Evolutionary conservation across 1,140 invertebrate genomes (phyloP), one percentile per base, ranked within the genome.

Genomic region (Philopotamus ludificatus): DNA sequence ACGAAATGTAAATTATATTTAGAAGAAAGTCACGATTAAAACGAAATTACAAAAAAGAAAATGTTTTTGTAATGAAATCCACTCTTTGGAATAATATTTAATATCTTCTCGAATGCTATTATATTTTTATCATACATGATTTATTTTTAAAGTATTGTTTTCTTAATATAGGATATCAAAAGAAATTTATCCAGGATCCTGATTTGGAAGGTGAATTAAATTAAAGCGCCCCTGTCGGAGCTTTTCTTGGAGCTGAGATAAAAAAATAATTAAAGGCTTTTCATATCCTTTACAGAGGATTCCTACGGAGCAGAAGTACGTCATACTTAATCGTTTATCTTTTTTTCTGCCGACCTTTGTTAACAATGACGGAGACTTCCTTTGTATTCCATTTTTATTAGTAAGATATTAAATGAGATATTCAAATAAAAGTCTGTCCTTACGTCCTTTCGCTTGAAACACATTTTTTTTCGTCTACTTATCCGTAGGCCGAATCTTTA

Each of bases 191-290:
- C n/a, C n/a, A n/a, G n/a, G n/a, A n/a, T n/a, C n/a, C n/a, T n/a
- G 12, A 34, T 12, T 34, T 34, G 28, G 4, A 34, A 47, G 44
- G 10, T 15, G 18, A 47, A 47, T 47, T 47, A 47, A 20, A 47
- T 47, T 47, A 47, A 8, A 15, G 4, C 15, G 18, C 44, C 15
- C n/a, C 44, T 20, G 44, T 4, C 18, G 44, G n/a, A 20, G 44
- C 18, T 12, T 47, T 39, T 20, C 18, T 47, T 47, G 18, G 18
- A 47, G 34, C 55, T 3, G 22, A 15, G 22, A 47, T 42, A 58
- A 58, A 58, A 55, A 42, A 60, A 60, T 60, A 60, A 60, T 60
- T 60, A 60, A 60, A 60, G 57, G 57, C 42, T 60, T 60, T 58
- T 60, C 57, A 20, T 60, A 16, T n/a, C 20, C 12, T 34, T 34